These are phyloP conservation scores for Oxyscelio sp. DNA, from an alignment of 2,888 invertebrate genomes.

Conservation along the genomic window DNA sequence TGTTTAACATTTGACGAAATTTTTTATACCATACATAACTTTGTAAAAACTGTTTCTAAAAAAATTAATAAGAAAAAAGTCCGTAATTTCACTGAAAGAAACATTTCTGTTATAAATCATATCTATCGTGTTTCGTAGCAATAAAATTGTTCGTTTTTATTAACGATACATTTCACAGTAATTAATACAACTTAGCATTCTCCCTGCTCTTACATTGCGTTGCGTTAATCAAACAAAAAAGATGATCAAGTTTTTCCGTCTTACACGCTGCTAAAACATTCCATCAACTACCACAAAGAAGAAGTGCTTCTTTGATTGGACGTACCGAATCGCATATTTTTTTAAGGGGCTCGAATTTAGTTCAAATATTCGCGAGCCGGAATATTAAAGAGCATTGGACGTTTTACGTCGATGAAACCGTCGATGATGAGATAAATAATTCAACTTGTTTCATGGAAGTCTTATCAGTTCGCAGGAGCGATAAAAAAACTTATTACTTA, in stretches of 20 bases:
- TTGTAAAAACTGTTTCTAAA: too few species aligned
- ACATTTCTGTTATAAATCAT: too few species aligned
- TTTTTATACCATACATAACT: too few species aligned
- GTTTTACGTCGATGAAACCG: slow-evolving; percentile 78
- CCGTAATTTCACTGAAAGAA: not conserved
- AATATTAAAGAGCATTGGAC: slow-evolving; percentile 77
- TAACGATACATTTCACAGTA: slow-evolving; percentile 8
- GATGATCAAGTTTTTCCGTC: slow-evolving; percentile 49
- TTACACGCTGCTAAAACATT: slow-evolving; percentile 36
- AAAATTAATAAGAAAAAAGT: too few species aligned
- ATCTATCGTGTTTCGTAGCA: too few species aligned
- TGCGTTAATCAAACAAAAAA: slow-evolving; percentile 56
- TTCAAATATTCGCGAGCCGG: slow-evolving; percentile 66
- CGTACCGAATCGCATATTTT: slow-evolving; percentile 50
- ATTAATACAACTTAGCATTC: slow-evolving; percentile 16
- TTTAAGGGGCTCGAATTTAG: slow-evolving; percentile 59
- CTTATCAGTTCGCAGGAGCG: slow-evolving; percentile 87
- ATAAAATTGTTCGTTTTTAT: slow-evolving; percentile 5
- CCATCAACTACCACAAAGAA: slow-evolving; percentile 41
- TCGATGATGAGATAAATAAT: slow-evolving; percentile 86
- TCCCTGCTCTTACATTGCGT: not conserved
- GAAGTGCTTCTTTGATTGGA: slow-evolving; percentile 59
- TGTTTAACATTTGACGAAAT: too few species aligned
- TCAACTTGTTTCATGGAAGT: slow-evolving; percentile 84
- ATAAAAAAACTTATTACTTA: slow-evolving; percentile 88